Evolutionary conservation across 2,113 vertebrate species (phyloP).

Genomic region (Raja brachyura): DNA sequence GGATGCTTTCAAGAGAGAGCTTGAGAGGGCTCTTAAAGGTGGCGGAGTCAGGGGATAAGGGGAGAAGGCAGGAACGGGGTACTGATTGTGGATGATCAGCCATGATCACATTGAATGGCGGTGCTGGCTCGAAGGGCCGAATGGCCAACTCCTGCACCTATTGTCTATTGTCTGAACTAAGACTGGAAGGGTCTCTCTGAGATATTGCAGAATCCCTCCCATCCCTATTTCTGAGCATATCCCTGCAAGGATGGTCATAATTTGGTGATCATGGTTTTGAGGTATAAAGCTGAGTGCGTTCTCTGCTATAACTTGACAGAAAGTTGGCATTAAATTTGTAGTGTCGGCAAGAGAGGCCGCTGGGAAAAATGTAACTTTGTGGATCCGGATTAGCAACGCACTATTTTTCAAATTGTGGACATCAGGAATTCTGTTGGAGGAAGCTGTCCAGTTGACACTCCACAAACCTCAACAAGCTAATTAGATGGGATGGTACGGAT

Average conservation of each 20-base stretch:
- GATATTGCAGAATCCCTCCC: neutral
- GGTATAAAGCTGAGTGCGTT: neutral
- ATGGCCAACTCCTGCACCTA: too few relatives aligned
- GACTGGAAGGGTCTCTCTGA: neutral
- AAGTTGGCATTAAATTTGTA: constrained; percentile 1
- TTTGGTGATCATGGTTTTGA: constrained; percentile 8
- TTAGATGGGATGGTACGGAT: neutral
- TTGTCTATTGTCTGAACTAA: too few relatives aligned
- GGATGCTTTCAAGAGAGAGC: too few relatives aligned
- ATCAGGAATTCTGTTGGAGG: neutral
- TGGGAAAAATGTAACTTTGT: constrained; percentile 18
- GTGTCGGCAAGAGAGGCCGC: neutral
- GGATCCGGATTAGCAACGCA: neutral
- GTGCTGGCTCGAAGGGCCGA: too few relatives aligned
- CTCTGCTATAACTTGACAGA: neutral
- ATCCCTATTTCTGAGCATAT: neutral
- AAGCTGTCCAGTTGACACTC: neutral
- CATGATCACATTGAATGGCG: too few relatives aligned
- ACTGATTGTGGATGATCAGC: too few relatives aligned
- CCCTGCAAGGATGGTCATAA: neutral
- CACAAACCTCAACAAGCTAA: neutral
- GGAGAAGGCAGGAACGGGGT: too few relatives aligned
- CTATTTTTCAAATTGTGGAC: too few relatives aligned
- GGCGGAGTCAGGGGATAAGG: too few relatives aligned
- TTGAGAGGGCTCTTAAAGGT: too few relatives aligned